A percentile compares a stretch with the other conserved stretches of the same genome.
Conservation (phyloP, 2,113 vertebrate species). For the Chionodraco myersi region DNA sequence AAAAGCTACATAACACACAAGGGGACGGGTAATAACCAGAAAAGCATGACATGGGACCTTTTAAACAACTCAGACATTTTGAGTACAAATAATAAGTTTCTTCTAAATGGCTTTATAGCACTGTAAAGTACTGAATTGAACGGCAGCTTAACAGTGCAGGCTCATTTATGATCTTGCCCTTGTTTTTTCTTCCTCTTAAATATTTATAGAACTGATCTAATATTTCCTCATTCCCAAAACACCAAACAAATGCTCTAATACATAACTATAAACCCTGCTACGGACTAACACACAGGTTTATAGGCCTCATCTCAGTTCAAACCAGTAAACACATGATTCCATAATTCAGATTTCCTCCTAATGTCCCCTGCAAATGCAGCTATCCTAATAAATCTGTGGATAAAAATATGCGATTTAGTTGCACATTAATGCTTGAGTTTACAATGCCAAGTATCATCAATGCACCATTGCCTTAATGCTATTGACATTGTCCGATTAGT, state of each 20-base stretch:
- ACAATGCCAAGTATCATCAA: too few species aligned
- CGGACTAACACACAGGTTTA: neutral
- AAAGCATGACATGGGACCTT: neutral
- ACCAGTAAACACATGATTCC: neutral
- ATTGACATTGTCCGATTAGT: neutral
- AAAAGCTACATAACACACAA: too few species aligned
- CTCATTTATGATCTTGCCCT: neutral
- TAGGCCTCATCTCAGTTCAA: neutral
- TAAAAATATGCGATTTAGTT: neutral
- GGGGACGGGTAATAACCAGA: too few species aligned
- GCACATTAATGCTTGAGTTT: neutral
- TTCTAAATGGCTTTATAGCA: neutral
- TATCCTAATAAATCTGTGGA: neutral
- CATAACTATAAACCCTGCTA: neutral
- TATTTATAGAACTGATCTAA: neutral
- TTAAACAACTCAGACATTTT: neutral
- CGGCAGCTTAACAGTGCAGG: neutral
- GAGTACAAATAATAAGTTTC: neutral
- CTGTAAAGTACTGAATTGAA: neutral
- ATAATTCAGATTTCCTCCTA: neutral
- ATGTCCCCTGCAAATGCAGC: neutral
- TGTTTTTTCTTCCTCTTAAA: slow-evolving; percentile 1
- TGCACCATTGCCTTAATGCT: neutral
- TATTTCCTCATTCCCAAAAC: slow-evolving; percentile 18
- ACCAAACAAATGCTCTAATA: neutral